Percentiles rank a stretch among this genome's conserved stretches.
Conservation (phyloP, 1,140 invertebrate genomes). For the Mycetomoellerius zeteki region DNA sequence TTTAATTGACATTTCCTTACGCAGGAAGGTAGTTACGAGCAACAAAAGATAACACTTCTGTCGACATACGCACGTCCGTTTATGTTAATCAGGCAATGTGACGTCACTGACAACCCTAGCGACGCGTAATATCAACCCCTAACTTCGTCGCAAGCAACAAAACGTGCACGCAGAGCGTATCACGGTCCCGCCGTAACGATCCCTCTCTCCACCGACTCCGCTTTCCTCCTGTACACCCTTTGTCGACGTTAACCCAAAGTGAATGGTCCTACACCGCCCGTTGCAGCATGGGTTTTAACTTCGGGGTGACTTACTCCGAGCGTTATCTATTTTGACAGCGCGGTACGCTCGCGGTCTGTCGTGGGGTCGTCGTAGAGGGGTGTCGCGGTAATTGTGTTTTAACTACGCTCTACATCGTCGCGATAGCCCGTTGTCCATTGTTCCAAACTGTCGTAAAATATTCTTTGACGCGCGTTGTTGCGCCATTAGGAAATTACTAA, state of each 20-base stretch:
- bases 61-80: conserved; percentile 66
- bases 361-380: conserved; percentile 74
- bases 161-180: conserved; percentile 73
- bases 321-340: conserved; percentile 87
- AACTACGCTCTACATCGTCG: conserved; percentile 75
- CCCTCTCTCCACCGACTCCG: conserved; percentile 35
- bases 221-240: conserved; percentile 77
- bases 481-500: conserved; percentile 9
- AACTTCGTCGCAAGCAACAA: conserved; percentile 55
- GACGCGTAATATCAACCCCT: conserved; percentile 72
- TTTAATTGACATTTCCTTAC: conserved; percentile 23
- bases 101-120: conserved; percentile 72
- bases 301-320: conserved; percentile 84
- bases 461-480: background rate
- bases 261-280: conserved; percentile 81
- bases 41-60: conserved; percentile 30
- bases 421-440: conserved; percentile 46
- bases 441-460: conserved; percentile 31
- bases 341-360: conserved; percentile 85
- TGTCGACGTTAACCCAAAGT: conserved; percentile 83
- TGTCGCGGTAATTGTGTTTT: conserved; percentile 83
- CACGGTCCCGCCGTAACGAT: conserved; percentile 62
- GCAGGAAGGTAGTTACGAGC: background rate
- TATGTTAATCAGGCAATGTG: conserved; percentile 78
- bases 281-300: conserved; percentile 85